Conservation (phyloP, 2,797 vertebrate species). For the Rhabdomys pumilio region DNA sequence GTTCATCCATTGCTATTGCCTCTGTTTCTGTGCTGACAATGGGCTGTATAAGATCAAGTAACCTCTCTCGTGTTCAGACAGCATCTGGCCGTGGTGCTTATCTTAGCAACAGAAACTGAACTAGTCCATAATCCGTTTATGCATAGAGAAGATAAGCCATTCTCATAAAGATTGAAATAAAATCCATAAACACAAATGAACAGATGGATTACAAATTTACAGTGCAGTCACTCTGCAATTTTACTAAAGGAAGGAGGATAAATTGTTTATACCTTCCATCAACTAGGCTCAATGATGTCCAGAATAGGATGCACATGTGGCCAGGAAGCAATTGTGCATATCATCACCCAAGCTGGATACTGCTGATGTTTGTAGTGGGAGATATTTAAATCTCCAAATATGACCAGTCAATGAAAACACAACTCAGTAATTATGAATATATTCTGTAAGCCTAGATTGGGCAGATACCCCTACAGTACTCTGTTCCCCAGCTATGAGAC, state of each 20-base stretch:
- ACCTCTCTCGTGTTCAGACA: neutral
- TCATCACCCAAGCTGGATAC: neutral
- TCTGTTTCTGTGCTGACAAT: neutral
- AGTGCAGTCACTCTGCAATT: neutral
- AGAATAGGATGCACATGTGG: neutral
- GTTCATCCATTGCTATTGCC: neutral
- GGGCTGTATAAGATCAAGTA: neutral
- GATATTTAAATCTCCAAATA: no score
- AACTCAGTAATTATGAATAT: no score
- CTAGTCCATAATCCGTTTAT: neutral
- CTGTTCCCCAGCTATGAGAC: no score
- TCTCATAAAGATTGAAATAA: slow-evolving; percentile 45
- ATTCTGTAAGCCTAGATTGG: no score
- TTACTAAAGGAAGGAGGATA: neutral
- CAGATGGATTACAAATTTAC: neutral
- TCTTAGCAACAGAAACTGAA: neutral
- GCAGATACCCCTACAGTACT: no score
- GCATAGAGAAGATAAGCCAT: slow-evolving; percentile 27
- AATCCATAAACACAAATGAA: slow-evolving; percentile 68
- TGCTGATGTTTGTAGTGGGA: no score
- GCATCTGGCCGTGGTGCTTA: neutral
- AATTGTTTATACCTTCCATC: neutral
- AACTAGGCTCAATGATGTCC: neutral
- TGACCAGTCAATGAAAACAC: no score
- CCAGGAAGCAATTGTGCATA: no score